Conservation (phyloP, 2,797 vertebrate species). For the Acrossocheilus wenchowensis region DNA sequence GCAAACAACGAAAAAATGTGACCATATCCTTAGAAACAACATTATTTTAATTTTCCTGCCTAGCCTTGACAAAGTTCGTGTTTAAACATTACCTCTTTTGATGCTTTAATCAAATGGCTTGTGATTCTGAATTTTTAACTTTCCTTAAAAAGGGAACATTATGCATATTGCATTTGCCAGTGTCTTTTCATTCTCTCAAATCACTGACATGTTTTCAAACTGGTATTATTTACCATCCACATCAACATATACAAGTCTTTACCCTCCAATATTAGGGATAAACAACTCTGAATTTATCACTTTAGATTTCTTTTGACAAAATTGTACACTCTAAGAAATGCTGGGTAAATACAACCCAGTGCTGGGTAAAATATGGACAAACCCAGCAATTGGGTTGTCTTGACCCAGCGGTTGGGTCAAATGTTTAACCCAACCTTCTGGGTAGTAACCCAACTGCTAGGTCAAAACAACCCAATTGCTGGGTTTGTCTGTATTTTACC, state of each 20-base stretch:
- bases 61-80: not conserved
- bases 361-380: too few relatives aligned
- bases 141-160: not conserved
- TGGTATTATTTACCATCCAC: not conserved
- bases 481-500: too few relatives aligned
- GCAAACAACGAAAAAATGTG: not conserved
- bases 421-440: too few relatives aligned
- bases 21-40: not conserved
- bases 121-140: not conserved
- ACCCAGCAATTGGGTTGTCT: too few relatives aligned
- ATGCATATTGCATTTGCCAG: not conserved
- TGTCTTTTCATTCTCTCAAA: not conserved
- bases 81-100: too few relatives aligned
- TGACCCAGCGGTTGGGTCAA: too few relatives aligned
- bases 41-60: not conserved
- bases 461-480: too few relatives aligned
- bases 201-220: not conserved
- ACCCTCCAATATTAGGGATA: not conserved
- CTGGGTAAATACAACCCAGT: too few relatives aligned
- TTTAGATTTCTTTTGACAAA: not conserved
- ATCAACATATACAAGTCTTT: not conserved
- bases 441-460: too few relatives aligned
- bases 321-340: not conserved
- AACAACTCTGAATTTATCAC: not conserved
- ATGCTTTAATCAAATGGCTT: too few relatives aligned